Base-by-base conservation (phyloP, 2,888 invertebrate species). In the Nipponacmea schrenckii region DNA sequence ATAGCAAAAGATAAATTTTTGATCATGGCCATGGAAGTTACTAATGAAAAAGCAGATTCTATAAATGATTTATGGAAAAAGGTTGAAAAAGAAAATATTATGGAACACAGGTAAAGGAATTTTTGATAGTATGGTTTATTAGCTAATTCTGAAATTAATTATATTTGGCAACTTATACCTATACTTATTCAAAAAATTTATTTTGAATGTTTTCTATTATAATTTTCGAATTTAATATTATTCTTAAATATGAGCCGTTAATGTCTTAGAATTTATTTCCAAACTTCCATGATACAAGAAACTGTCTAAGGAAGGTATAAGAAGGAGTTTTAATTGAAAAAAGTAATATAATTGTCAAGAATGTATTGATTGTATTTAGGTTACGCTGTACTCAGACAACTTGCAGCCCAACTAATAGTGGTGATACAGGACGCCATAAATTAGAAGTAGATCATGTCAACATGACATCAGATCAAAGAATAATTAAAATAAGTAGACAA, bases 1-100 rank as follows among this genome's bases (percentile, higher is more conserved):
- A 79, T 85, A 39, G 72, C 78, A n/a, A 93, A 93, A 85, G 96
- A 97, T 86, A 94, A 96, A 88, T 97, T 97, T 88, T 91, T 97
- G 27, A 93, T 97, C 2, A 94, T 96, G 94, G 94, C 94, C 48
- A 92, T 94, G 78, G 92, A 93, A 50, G 90, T 93, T 8, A 91
- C 93, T 0, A 90, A 91, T 46, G 92, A 91, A 71, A 77, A 72
- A 24, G 50, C 27, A 14, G 78, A 73, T 12, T 78, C 79, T 62
- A 66, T 81, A 31, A 69, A 77, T 27, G 81, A 84, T 26, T 67
- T 85, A 50, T 87, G 86, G 85, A 85, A 81, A 78, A 76, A 79
- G 31, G 82, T 78, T 15, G 77, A 81, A n/a, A 81, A 79, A 67
- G 85, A 85, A 50, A 79, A 78, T 46, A 80, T 85, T 39, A 85